A percentile compares a stretch with the other conserved stretches of the same genome.
Evolutionary conservation across 2,797 vertebrate genomes (phyloP).

Genomic region (Rhincodon typus): DNA sequence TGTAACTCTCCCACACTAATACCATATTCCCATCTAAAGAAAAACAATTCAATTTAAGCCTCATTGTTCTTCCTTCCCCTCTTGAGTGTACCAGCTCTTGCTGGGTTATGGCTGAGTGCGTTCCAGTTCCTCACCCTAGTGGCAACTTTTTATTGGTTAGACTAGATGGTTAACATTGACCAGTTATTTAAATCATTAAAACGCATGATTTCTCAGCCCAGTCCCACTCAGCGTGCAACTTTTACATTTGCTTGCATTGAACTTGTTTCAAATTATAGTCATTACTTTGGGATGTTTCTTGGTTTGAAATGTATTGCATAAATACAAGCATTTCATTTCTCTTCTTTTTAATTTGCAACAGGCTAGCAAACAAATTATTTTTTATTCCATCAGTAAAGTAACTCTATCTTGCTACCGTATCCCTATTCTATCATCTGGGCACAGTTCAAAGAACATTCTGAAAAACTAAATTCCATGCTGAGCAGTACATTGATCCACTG

Average conservation of each 20-base stretch:
- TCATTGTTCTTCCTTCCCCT: neutral
- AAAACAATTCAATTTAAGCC: neutral
- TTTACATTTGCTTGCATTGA: neutral
- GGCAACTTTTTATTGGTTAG: neutral
- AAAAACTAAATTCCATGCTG: too few species aligned
- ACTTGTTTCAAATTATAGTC: neutral
- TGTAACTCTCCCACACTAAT: neutral
- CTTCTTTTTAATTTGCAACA: neutral
- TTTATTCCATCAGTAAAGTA: neutral
- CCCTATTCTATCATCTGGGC: neutral
- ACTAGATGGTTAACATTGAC: neutral
- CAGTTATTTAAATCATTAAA: neutral
- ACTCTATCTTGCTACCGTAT: neutral
- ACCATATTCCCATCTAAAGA: neutral
- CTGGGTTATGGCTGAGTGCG: neutral
- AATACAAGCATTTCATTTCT: neutral
- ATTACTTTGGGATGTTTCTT: neutral
- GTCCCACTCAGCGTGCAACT: neutral
- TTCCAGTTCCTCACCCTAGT: neutral
- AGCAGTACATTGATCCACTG: neutral
- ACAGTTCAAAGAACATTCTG: neutral
- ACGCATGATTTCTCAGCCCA: neutral
- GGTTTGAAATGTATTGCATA: neutral
- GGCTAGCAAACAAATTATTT: neutral
- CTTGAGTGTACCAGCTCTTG: neutral